Evolutionary conservation across 2,113 vertebrate genomes (phyloP), one percentile per base, ranked within the genome.

Genomic region (Miniopterus natalensis): DNA sequence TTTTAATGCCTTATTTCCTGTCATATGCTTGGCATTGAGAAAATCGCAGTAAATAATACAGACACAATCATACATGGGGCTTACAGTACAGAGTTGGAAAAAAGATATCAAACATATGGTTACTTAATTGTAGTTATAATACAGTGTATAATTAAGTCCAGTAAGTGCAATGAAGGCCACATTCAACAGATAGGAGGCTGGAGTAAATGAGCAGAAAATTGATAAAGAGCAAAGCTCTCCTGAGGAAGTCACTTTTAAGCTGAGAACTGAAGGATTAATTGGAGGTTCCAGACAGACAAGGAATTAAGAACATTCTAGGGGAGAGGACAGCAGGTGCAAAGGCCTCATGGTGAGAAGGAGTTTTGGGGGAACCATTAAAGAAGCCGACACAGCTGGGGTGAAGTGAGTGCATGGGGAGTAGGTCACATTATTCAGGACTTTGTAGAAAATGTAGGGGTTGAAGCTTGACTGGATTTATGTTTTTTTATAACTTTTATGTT

Each of bases 401-500:
- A 31, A n/a, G 14, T 53, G 68, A 53, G 8, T 86, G 61, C 2
- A 3, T 21, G 17, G 13, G 27, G 45, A 47, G 40, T 27, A 29
- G 25, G 15, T 66, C n/a, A 83, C 11, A 0, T 75, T 89, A 55
- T 45, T 86, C 25, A 51, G 42, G 66, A 45, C 40, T 63, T 83
- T 66, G 27, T 12, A 55, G 31, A 77, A 81, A 91, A 59, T 51
- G 6, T 9, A 21, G 78, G 57, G 6, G 6, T 55, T 81, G 9
- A 70, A 74, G 9, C 25, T 85, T 65, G 42, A 90, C n/a, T 66
- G 17, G 31, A 25, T 86, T 73, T 84, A 13, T 90, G 11, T 36
- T 84, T 85, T 90, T 91, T 91, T 49, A 51, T 61, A 66, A 74
- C 29, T 84, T 89, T 89, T 18, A n/a, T 66, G 21, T 10, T 42